Base-by-base conservation (phyloP, 2,797 vertebrate species). In the Astyanax mexicanus region DNA sequence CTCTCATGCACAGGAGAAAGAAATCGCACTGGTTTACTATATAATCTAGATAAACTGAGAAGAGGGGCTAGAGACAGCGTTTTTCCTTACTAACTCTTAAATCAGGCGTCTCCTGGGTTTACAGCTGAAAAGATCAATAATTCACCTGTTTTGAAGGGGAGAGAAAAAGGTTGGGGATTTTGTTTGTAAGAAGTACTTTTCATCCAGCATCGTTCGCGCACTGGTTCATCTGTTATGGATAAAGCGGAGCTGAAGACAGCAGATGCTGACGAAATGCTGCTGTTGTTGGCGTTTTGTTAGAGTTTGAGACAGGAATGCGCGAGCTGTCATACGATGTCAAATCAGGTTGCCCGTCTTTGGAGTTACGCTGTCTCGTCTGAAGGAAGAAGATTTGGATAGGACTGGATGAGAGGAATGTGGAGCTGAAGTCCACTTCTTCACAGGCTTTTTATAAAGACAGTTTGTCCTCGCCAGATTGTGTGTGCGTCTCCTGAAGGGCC, bases 121-220 rank as follows among this genome's bases (percentile, higher is more conserved):
- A 68, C 65, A 60, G 73, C 35, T 69, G 19, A 66, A 19, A 68
- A 69, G 62, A 82, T 82, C 54, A 80, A 82, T 73, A 76, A 77
- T 68, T 64, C 57, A 52, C 44, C 65, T 11, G 74, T 55, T 64
- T 27, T 65, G 70, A 79, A 67, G 35, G 68, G 74, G 67, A 27
- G 68, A 72, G 81, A 61, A 75, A 69, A 64, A 44, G 66, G 57
- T 64, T 49, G 11, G 37, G 55, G 74, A 75, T 69, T 75, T 72
- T 64, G 60, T 81, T 72, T 23, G 61, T 75, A 72, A 40, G 55
- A 37, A 49, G 60, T 57, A 37, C 17, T 25, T 74, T 55, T 54
- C 72, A 55, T 32, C 60, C 60, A 23, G 60, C 49, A 52, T 49
- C 45, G 45, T 45, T 49, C 45, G 45, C 45, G 5, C 45, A 7